A percentile compares a stretch with the other conserved stretches of the same genome.
Conservation (phyloP, 35 echinoderm and acorn worm genomes). For the Ophiothrix spiculata region DNA sequence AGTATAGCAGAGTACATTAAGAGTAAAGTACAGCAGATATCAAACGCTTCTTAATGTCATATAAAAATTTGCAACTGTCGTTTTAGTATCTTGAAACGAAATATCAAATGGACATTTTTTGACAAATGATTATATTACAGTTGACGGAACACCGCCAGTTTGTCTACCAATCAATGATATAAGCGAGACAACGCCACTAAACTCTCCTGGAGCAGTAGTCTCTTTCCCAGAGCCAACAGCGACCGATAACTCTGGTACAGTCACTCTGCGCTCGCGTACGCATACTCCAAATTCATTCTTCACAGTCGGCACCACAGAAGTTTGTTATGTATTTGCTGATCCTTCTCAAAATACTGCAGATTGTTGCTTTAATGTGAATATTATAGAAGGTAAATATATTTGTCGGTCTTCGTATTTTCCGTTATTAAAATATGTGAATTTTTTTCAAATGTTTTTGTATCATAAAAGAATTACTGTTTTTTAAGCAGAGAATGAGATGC, state of each 20-base stretch:
- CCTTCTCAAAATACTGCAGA: constrained; percentile 18
- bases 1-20: no score
- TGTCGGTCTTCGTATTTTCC: not conserved
- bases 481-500: no score
- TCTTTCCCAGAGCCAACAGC: constrained; percentile 54
- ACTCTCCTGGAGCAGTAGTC: not conserved
- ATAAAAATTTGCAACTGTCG: no score
- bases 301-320: constrained; percentile 34
- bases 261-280: constrained; percentile 11
- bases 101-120: no score
- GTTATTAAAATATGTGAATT: no score
- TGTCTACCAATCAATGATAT: constrained; percentile 17
- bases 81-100: no score
- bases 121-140: constrained; percentile 32
- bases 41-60: no score
- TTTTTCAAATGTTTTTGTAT: no score
- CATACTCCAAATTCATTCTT: constrained; percentile 41
- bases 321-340: constrained; percentile 51
- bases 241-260: constrained; percentile 51
- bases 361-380: constrained; percentile 40
- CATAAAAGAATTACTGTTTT: no score
- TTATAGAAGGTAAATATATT: constrained; percentile 41
- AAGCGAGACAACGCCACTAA: constrained; percentile 15
- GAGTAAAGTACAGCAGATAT: no score
- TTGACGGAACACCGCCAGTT: constrained; percentile 19